phyloP scores from a whole-genome alignment of 1,140 invertebrate species.

The Atta texana region DNA sequence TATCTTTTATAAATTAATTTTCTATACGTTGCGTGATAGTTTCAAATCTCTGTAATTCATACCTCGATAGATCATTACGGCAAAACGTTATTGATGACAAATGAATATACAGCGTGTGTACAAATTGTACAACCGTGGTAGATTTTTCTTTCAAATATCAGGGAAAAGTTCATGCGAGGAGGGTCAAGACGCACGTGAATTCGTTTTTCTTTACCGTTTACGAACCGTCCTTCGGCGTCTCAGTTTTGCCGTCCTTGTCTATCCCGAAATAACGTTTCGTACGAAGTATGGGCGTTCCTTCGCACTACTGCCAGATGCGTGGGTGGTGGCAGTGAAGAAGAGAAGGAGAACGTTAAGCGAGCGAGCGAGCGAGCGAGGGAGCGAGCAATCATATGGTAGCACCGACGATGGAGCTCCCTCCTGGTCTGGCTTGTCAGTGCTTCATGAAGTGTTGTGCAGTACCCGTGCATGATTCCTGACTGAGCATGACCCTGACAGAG shows the following conservation, averaged over 20 bases:
- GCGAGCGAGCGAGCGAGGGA: constrained; percentile 59
- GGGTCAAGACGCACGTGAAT: constrained; percentile 1
- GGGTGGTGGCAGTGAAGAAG: constrained; percentile 79
- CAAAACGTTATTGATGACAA: neutral
- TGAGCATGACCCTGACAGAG: constrained; percentile 42
- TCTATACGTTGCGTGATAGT: neutral
- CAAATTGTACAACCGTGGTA: neutral
- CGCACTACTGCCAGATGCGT: constrained; percentile 81
- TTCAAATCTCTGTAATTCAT: too few species aligned
- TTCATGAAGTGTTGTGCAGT: constrained; percentile 77
- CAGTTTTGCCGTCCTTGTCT: constrained; percentile 64
- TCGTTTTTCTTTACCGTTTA: constrained; percentile 16
- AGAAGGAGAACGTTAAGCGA: constrained; percentile 79
- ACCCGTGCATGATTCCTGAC: constrained; percentile 55
- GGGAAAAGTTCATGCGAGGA: constrained; percentile 1
- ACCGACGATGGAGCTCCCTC: constrained; percentile 72
- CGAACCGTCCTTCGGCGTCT: constrained; percentile 31
- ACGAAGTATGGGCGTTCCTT: constrained; percentile 74
- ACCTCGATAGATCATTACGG: neutral
- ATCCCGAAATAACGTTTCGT: constrained; percentile 71
- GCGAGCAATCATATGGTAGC: constrained; percentile 80
- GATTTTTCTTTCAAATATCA: neutral
- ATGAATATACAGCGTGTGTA: too few species aligned
- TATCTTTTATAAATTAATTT: neutral
- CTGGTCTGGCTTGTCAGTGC: constrained; percentile 77